phyloP scores from a whole-genome alignment of 2,888 invertebrate species.

The Drosophila tanythrix region DNA sequence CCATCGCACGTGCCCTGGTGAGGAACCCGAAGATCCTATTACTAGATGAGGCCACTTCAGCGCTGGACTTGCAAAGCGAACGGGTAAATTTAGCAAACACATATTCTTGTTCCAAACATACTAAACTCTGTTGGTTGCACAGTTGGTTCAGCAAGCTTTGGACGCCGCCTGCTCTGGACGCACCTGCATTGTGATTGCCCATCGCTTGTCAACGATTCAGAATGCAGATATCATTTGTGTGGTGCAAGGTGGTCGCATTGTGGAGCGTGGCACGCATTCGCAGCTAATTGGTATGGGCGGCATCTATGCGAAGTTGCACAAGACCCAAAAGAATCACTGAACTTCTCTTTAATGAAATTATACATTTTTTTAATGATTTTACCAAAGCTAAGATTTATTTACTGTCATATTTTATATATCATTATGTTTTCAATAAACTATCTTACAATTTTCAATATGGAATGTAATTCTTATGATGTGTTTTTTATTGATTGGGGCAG shows the following conservation, averaged over 20 bases:
- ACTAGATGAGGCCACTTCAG: constrained; percentile 92
- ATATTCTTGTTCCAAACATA: neutral
- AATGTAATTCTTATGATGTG: neutral
- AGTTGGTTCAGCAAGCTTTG: constrained; percentile 92
- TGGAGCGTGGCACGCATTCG: constrained; percentile 91
- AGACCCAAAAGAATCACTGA: constrained; percentile 85
- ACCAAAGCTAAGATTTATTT: constrained; percentile 15
- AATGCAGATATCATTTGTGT: constrained; percentile 95
- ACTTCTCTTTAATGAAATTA: neutral
- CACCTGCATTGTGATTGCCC: constrained; percentile 94
- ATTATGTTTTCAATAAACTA: constrained; percentile 39
- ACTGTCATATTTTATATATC: constrained; percentile 9
- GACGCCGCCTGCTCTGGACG: constrained; percentile 92
- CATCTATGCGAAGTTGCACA: constrained; percentile 89
- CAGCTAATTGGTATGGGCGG: constrained; percentile 89
- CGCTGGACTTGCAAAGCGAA: constrained; percentile 91
- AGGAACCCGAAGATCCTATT: constrained; percentile 90
- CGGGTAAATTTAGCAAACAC: constrained; percentile 18
- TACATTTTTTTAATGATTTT: neutral
- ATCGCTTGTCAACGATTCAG: constrained; percentile 93
- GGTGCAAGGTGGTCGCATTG: constrained; percentile 90
- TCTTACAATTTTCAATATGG: constrained; percentile 3
- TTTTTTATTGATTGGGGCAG: neutral
- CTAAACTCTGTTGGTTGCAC: neutral
- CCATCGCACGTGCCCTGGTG: constrained; percentile 92